Evolutionary conservation across 1,140 invertebrate species (phyloP).

Genomic region (Dysdera silvatica): DNA sequence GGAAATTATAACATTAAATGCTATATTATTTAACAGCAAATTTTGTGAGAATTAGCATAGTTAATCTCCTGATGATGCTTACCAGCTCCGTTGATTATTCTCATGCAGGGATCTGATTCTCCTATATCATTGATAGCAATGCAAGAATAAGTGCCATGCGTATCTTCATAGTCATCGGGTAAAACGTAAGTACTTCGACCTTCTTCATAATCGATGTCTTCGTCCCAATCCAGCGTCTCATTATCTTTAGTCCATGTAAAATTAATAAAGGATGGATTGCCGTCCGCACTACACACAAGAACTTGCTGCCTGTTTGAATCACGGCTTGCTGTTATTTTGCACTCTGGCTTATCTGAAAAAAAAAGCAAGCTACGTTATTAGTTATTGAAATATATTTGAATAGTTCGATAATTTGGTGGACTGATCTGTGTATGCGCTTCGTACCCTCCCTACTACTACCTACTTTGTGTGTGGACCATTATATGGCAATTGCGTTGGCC

Average conservation of each 20-base stretch:
- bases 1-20: too few species aligned
- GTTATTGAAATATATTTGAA: too few species aligned
- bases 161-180: constrained; percentile 56
- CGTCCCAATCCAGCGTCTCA: constrained; percentile 49
- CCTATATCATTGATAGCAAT: constrained; percentile 74
- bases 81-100: constrained; percentile 21
- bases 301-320: constrained; percentile 60
- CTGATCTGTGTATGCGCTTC: too few species aligned
- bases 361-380: too few species aligned
- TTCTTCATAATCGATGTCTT: constrained; percentile 40
- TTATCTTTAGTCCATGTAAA: constrained; percentile 72
- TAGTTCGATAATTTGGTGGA: too few species aligned
- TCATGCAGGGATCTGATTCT: constrained; percentile 55
- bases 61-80: not conserved
- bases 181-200: constrained; percentile 33
- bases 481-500: too few species aligned
- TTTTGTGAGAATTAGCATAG: too few species aligned
- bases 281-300: constrained; percentile 67
- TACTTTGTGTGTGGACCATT: too few species aligned
- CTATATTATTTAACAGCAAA: too few species aligned
- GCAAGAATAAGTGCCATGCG: constrained; percentile 71
- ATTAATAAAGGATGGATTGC: constrained; percentile 68
- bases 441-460: too few species aligned
- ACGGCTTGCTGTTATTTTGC: constrained; percentile 66
- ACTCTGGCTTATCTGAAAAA: constrained; percentile 70